These are phyloP conservation scores for Sigmodon hispidus DNA, from an alignment of 2,113 vertebrate genomes.

Conservation along the genomic window DNA sequence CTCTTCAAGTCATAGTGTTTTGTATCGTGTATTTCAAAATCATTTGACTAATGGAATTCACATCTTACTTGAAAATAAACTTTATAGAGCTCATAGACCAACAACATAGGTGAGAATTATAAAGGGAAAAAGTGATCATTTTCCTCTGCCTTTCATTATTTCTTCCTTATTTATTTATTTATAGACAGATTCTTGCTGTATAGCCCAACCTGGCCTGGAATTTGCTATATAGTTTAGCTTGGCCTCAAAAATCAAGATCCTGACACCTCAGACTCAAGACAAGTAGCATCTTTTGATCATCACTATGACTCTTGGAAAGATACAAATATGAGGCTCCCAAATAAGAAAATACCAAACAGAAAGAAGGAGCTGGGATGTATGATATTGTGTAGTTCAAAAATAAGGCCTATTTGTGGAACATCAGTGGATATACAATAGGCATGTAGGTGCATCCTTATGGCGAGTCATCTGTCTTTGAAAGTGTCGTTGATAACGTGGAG, in stretches of 20 bases:
- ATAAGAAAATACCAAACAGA: background rate
- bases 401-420: background rate
- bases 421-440: background rate
- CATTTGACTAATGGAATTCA: conserved; percentile 37
- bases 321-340: background rate
- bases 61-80: background rate
- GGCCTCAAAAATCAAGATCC: background rate
- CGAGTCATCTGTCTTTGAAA: background rate
- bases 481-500: background rate
- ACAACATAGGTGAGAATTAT: conserved; percentile 6
- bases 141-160: conserved; percentile 27
- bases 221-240: background rate
- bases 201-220: background rate
- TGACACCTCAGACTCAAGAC: background rate
- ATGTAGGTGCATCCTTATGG: background rate
- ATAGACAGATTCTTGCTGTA: background rate
- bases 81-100: background rate
- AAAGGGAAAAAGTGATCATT: background rate
- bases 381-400: background rate
- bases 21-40: conserved; percentile 25
- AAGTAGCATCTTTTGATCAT: conserved; percentile 39
- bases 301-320: conserved; percentile 25
- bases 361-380: background rate
- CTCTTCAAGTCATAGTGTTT: conserved; percentile 18
- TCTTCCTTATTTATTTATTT: background rate